Percentiles rank a stretch among this genome's conserved stretches.
Conservation (phyloP, 2,888 invertebrate genomes). For the Patella ulyssiponensis region DNA sequence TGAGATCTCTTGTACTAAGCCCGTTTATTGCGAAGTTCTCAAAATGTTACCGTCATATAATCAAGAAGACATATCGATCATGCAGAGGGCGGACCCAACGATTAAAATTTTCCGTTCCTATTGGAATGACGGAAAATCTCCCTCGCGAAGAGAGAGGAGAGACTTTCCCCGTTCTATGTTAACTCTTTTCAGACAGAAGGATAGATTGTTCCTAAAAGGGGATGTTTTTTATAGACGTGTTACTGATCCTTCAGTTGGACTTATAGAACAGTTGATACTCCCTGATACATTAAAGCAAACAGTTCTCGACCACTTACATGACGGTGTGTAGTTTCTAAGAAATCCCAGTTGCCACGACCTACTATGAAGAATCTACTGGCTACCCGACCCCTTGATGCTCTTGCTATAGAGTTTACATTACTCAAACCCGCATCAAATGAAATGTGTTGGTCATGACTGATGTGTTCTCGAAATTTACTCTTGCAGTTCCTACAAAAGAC, state of each 20-base stretch:
- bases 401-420: constrained; percentile 46
- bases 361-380: constrained; percentile 34
- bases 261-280: constrained; percentile 23
- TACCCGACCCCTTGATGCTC: constrained; percentile 36
- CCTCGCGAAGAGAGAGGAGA: neutral
- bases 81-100: constrained; percentile 1
- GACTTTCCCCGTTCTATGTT: neutral
- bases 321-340: constrained; percentile 38
- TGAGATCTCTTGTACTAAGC: neutral
- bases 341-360: neutral
- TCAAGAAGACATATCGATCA: neutral
- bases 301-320: constrained; percentile 29
- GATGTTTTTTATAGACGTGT: constrained; percentile 23
- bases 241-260: constrained; percentile 16
- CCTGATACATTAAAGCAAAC: constrained; percentile 12
- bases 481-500: constrained; percentile 36
- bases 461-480: constrained; percentile 36
- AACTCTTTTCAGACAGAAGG: constrained; percentile 12
- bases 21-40: neutral
- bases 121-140: neutral
- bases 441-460: constrained; percentile 48
- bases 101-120: constrained; percentile 1
- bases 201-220: constrained; percentile 1
- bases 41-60: constrained; percentile 11
- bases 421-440: constrained; percentile 37